A percentile compares a stretch with the other conserved stretches of the same genome.
Evolutionary conservation across 1,140 invertebrate genomes (phyloP).

Genomic region (Brachionus rotundiformis): DNA sequence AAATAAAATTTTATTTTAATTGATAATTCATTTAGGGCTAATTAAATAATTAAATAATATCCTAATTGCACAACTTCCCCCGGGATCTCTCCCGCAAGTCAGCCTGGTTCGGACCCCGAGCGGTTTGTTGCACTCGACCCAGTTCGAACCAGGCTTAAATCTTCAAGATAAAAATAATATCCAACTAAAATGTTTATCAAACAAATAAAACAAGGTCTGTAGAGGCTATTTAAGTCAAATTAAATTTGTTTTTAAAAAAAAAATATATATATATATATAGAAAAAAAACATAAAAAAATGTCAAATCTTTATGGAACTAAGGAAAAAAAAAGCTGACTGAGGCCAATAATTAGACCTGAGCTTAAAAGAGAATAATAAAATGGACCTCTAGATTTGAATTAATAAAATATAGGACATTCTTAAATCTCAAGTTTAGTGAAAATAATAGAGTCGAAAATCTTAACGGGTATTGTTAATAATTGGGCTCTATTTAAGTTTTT

Average conservation of each 20-base stretch:
- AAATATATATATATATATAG: not conserved
- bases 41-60: not conserved
- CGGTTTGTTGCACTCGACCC: not conserved
- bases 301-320: not conserved
- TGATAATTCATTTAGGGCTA: no score
- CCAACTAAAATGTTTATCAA: not conserved
- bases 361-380: not conserved
- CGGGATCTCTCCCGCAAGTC: not conserved
- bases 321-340: not conserved
- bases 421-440: conserved; percentile 33
- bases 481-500: not conserved
- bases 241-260: not conserved
- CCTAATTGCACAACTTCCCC: not conserved
- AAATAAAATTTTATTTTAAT: not conserved
- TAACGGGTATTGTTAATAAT: conserved; percentile 32
- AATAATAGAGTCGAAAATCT: conserved; percentile 24
- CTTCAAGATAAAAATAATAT: not conserved
- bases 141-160: not conserved
- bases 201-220: not conserved
- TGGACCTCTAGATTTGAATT: not conserved
- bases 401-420: conserved; percentile 35
- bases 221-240: not conserved
- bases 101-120: not conserved
- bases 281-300: no score
- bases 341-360: not conserved